phyloP scores from a whole-genome alignment of 2,113 vertebrate species.

The Mus spicilegus region DNA sequence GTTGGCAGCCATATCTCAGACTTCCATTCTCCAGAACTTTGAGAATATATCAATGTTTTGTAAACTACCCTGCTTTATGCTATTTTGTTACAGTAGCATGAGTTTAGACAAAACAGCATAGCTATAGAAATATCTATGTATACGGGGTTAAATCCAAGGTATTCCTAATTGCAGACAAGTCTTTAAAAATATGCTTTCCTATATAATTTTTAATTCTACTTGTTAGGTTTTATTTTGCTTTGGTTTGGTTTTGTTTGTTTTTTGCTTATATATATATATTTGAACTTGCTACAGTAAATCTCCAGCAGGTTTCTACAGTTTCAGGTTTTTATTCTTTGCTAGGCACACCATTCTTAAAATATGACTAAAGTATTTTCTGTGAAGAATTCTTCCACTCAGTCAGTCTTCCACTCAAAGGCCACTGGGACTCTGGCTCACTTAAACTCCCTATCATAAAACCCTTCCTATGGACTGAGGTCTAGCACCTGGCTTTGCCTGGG shows the following conservation, averaged over 20 bases:
- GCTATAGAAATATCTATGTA: background rate
- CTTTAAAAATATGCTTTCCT: background rate
- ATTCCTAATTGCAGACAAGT: background rate
- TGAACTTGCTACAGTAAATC: background rate
- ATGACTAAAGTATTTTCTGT: background rate
- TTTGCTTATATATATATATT: background rate
- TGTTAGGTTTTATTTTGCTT: background rate
- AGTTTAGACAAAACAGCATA: background rate
- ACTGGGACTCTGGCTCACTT: background rate
- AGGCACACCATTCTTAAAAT: background rate
- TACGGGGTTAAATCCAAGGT: background rate
- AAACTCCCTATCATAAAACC: background rate
- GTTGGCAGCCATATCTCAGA: background rate
- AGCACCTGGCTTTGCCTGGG: fast-evolving
- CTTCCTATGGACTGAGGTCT: fast-evolving
- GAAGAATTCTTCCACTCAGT: background rate
- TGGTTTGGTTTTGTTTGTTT: background rate
- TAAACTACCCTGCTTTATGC: background rate
- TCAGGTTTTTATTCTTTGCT: background rate
- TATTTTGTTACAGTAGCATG: background rate
- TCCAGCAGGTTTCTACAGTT: background rate
- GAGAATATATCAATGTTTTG: background rate
- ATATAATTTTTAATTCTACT: background rate
- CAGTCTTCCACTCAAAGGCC: background rate
- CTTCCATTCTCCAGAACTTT: background rate